Evolutionary conservation across 1,140 invertebrate species (phyloP).

Genomic region (Lysiphlebus fabarum): DNA sequence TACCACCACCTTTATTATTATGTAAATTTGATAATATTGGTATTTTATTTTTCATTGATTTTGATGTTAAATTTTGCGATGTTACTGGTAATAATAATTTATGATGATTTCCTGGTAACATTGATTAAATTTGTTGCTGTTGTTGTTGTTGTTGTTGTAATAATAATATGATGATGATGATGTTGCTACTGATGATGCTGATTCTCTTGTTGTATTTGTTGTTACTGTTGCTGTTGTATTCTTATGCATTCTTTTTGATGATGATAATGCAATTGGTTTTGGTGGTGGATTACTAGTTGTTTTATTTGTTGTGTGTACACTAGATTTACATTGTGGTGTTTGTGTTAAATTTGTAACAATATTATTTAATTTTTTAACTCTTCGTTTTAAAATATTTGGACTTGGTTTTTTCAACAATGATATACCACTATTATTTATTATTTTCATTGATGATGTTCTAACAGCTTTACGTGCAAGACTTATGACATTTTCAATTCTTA

Average conservation of each 20-base stretch:
- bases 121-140: no score
- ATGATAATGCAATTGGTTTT: background rate
- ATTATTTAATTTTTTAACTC: background rate
- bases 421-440: slow-evolving; percentile 19
- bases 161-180: slow-evolving; percentile 6
- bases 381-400: slow-evolving; percentile 40
- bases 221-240: no score
- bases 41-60: background rate
- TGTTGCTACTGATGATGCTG: no score
- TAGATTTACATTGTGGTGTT: slow-evolving; percentile 4
- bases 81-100: no score
- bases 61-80: background rate
- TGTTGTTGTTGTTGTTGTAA: slow-evolving; percentile 1
- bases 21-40: background rate
- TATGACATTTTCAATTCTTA: slow-evolving; percentile 49
- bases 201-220: slow-evolving; percentile 9
- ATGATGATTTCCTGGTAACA: no score
- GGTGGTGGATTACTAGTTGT: background rate
- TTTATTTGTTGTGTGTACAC: background rate
- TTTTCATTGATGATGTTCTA: slow-evolving; percentile 35
- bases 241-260: background rate
- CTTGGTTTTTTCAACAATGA: slow-evolving; percentile 41
- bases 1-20: no score
- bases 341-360: slow-evolving; percentile 28
- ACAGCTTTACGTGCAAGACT: slow-evolving; percentile 47